These are phyloP conservation scores for Falco cherrug DNA, from an alignment of 2,797 vertebrate genomes.

Conservation along the genomic window DNA sequence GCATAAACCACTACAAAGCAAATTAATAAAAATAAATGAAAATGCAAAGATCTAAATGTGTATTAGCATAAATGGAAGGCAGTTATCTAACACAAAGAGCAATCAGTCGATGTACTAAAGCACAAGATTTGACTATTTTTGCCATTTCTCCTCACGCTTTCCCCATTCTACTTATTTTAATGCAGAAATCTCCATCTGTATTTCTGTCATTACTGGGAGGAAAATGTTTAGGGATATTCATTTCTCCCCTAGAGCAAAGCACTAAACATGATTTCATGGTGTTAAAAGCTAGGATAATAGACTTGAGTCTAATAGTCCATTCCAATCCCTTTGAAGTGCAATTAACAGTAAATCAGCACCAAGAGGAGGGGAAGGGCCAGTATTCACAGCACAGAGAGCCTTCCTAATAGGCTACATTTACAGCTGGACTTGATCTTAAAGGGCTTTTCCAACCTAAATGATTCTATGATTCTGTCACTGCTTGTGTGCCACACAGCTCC, in stretches of 20 bases:
- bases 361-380: not conserved
- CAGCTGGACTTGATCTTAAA: too few species aligned
- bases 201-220: not conserved
- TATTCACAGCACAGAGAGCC: not conserved
- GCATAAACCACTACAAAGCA: not conserved
- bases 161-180: not conserved
- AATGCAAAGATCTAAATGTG: not conserved
- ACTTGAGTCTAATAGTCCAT: not conserved
- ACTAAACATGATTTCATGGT: slow-evolving; percentile 11
- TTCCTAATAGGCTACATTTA: not conserved
- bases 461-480: not conserved
- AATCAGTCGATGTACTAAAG: not conserved
- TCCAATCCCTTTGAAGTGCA: not conserved
- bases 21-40: not conserved
- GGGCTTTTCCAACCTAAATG: too few species aligned
- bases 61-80: not conserved
- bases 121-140: not conserved
- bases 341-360: slow-evolving; percentile 2
- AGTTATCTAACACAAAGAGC: not conserved
- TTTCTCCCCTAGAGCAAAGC: not conserved
- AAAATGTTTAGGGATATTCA: not conserved
- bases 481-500: fast-evolving
- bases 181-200: not conserved
- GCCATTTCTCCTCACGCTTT: not conserved
- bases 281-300: slow-evolving; percentile 17